Conservation (phyloP, 2,797 vertebrate species). For the Gymnopithys bicolor region DNA sequence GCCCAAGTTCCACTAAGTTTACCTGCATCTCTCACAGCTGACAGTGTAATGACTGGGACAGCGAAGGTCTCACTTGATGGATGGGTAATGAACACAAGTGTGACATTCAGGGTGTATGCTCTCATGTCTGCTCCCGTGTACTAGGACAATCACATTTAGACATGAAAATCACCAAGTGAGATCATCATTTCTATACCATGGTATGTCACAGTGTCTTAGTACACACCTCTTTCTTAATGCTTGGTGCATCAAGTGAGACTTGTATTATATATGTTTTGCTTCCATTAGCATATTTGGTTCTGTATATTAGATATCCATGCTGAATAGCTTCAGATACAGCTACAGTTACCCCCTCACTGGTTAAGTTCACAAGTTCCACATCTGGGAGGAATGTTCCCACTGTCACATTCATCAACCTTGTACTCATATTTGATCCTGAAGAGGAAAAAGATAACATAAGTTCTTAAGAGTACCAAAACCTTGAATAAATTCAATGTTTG, state of each 20-base stretch:
- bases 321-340: slow-evolving; percentile 2
- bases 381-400: slow-evolving; percentile 67
- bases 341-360: background rate
- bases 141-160: slow-evolving; percentile 40
- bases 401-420: slow-evolving; percentile 41
- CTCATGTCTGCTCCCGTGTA: background rate
- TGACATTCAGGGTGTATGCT: slow-evolving; percentile 53
- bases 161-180: background rate
- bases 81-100: slow-evolving; percentile 43
- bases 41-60: background rate
- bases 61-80: slow-evolving; percentile 54
- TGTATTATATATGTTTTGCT: slow-evolving; percentile 37
- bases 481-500: background rate
- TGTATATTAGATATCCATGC: background rate
- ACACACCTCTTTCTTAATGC: slow-evolving; percentile 61
- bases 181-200: rapidly evolving
- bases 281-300: slow-evolving; percentile 24
- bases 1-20: background rate
- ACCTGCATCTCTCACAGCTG: slow-evolving; percentile 60
- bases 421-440: slow-evolving; percentile 33
- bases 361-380: slow-evolving; percentile 58
- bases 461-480: background rate
- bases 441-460: background rate
- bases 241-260: slow-evolving; percentile 34
- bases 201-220: background rate